phyloP scores from a whole-genome alignment of 2,797 vertebrate genomes.

The Philypnodon macrostomus region DNA sequence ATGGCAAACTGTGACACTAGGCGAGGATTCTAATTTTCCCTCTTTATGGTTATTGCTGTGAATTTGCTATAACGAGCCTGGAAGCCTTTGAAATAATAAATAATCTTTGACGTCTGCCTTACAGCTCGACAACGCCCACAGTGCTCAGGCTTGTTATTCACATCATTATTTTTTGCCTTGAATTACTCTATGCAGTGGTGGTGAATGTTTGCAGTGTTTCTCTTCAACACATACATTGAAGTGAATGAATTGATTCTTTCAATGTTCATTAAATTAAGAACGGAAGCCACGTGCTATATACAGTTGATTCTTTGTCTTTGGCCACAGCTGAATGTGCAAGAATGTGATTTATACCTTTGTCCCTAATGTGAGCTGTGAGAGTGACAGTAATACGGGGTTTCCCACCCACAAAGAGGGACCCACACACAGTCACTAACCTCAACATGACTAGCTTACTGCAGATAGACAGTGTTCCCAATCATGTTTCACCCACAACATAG shows the following conservation, averaged over 20 bases:
- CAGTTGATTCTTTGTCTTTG: constrained; percentile 43
- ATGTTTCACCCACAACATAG: no score
- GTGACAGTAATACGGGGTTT: constrained; percentile 67
- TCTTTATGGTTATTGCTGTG: constrained; percentile 42
- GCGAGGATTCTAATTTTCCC: constrained; percentile 40
- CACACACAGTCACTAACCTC: constrained; percentile 66
- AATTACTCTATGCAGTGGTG: constrained; percentile 18
- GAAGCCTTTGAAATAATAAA: constrained; percentile 42
- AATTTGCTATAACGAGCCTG: constrained; percentile 42
- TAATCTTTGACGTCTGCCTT: constrained; percentile 22
- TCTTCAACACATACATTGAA: constrained; percentile 25
- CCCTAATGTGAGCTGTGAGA: constrained; percentile 52
- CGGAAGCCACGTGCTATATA: constrained; percentile 40
- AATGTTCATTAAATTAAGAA: constrained; percentile 43
- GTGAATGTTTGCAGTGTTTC: constrained; percentile 16
- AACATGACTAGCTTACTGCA: constrained; percentile 42
- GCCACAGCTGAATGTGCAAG: constrained; percentile 15
- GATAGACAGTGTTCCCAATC: constrained; percentile 56
- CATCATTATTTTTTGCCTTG: constrained; percentile 17
- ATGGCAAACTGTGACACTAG: constrained; percentile 53
- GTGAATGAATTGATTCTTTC: constrained; percentile 27
- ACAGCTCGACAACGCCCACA: constrained; percentile 10
- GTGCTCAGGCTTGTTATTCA: constrained; percentile 6
- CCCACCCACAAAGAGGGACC: constrained; percentile 68
- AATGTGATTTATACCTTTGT: constrained; percentile 61